Base-by-base conservation (phyloP, 2,888 invertebrate genomes). In the Pocota personata region DNA sequence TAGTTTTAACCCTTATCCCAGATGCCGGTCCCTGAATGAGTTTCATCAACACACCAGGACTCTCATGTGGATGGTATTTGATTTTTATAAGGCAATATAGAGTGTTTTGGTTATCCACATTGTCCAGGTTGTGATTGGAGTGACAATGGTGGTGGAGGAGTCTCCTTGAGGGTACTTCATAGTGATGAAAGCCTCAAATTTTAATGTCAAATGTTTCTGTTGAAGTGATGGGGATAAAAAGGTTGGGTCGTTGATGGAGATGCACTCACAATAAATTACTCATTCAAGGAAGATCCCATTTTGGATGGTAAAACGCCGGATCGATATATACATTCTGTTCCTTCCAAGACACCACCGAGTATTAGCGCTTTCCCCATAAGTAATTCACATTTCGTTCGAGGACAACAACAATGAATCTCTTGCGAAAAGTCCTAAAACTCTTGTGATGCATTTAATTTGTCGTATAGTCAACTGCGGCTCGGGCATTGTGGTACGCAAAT, bases 311-410 rank as follows among this genome's bases (percentile, higher is more conserved):
- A 37, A 21, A n/a, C n/a, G n/a, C n/a, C n/a, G n/a, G 46, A 60
- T 77, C 66, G 46, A 83, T 72, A 77, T 10, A 27, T 19, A 60
- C 69, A 62, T 62, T 40, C 32, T 24, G 52, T 67, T 82, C 32
- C 50, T 43, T 55, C 40, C 10, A 66, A 78, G 66, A 55, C 40
- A 79, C 62, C 67, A 64, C 62, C 64, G 32, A 37, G 69, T 80
- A 80, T 80, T 76, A 80, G 79, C 75, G 67, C 75, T 57, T 24
- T 64, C 35, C 40, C 75, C 43, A 76, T 86, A 86, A 80, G 80
- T 82, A 86, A 86, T 86, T 86, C 76, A 82, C 86, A 77, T 77
- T 66, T 86, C 82, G 77, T 80, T 82, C 72, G 14, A n/a, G 50
- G 52, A 67, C 67, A 72, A 86, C 77, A 77, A 77, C 82, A 86